phyloP scores from a whole-genome alignment of 2,113 vertebrate species.

The Cavia porcellus region DNA sequence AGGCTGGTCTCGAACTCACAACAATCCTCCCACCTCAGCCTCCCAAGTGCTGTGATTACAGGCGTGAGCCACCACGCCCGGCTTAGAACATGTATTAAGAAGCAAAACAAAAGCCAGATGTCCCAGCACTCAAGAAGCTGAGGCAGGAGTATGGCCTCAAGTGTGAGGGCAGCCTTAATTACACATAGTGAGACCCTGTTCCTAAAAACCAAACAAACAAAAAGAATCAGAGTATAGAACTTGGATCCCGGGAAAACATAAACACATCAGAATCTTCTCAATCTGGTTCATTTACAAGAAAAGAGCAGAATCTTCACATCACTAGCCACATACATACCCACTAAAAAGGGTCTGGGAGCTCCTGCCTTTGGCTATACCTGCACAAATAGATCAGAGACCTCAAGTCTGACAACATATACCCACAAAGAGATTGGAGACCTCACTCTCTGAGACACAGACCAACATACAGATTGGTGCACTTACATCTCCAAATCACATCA shows the following conservation, averaged over 20 bases:
- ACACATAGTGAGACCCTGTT: neutral
- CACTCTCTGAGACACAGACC: neutral
- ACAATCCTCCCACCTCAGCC: too few species aligned
- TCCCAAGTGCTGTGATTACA: too few species aligned
- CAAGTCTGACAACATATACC: neutral
- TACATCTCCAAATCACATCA: neutral
- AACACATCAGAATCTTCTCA: neutral
- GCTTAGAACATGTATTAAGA: neutral
- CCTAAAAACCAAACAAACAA: neutral
- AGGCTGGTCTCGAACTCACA: too few species aligned
- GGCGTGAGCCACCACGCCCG: too few species aligned
- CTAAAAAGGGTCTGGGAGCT: neutral
- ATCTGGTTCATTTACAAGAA: neutral
- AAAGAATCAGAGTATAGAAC: neutral
- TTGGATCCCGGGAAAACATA: neutral
- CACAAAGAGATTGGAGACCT: neutral
- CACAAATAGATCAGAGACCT: neutral
- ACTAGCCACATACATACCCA: neutral
- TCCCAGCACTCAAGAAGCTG: neutral
- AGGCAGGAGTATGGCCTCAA: neutral
- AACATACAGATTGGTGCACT: neutral
- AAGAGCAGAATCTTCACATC: constrained; percentile 1
- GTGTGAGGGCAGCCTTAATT: neutral
- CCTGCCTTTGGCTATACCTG: neutral
- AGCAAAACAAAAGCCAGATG: neutral